Base-by-base conservation (phyloP, 1,140 invertebrate genomes). In the Bombus confusus region DNA sequence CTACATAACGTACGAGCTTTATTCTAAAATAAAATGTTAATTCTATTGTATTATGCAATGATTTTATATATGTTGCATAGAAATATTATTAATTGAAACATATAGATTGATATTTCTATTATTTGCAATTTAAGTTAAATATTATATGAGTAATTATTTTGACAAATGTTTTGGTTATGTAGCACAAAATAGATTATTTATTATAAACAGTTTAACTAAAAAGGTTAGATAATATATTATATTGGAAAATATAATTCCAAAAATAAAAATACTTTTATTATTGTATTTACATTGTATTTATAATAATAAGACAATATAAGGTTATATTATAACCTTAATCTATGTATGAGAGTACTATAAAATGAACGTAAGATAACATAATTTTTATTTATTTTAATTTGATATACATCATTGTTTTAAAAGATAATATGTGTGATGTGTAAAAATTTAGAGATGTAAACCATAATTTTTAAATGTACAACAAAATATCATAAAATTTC, bases 1-100 rank as follows among this genome's bases (percentile, higher is more conserved):
- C 64, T 74, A 80, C 95, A 95, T 12, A 96, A 73, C 34, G 88
- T 86, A 82, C 92, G 92, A 10, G 95, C 91, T 91, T 95, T 95
- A 74, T 90, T 92, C 96, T 96, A 89, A 71, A 95, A 94, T 76
- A 90, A 79, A 90, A 84, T 39, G 47, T 34, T 31, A 84, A 80
- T 84, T 73, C 68, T 74, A 64, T 34, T 28, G 8, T 12, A 72
- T 41, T 62, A 28, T 25, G 28, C 1, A 72, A n/a, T 12, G 5
- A 71, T 41, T 71, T 41, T 69, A 69, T 12, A 5, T 37, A 39
- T 28, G 28, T 41, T 28, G 2, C 10, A 37, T 39, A 25, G 1
- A 41, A 28, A 69, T 69, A 68, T 69, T 39, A 10, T 41, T 28
- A 41, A 37, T n/a, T 15, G 2, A 69, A 25, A 39, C 22, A 39